These are phyloP conservation scores for Hyposmocoma kahamanoa DNA, from an alignment of 1,140 invertebrate species.

Conservation along the genomic window DNA sequence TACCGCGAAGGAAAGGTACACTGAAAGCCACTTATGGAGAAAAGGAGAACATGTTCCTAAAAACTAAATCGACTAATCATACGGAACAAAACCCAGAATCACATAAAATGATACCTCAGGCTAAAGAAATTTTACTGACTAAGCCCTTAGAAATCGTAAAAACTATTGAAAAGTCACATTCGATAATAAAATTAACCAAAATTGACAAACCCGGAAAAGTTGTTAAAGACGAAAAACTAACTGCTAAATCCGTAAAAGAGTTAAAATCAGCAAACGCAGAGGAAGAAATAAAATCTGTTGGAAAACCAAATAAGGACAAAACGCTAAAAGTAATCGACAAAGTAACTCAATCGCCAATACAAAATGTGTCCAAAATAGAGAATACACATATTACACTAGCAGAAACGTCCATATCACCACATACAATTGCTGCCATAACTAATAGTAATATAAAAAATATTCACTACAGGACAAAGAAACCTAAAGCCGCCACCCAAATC, in stretches of 20 bases:
- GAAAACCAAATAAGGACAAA: not conserved
- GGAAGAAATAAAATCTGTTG: not conserved
- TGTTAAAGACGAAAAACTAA: not conserved
- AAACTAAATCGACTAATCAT: conserved; percentile 26
- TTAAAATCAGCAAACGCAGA: not conserved
- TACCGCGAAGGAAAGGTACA: conserved; percentile 65
- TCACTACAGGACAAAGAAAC: conserved; percentile 55
- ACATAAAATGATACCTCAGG: too few relatives aligned
- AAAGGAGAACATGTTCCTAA: conserved; percentile 58
- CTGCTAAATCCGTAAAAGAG: not conserved
- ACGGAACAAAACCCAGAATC: too few relatives aligned
- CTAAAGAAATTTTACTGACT: too few relatives aligned
- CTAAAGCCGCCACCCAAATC: conserved; percentile 48
- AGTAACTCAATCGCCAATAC: not conserved
- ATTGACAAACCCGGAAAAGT: not conserved
- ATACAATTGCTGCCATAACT: conserved; percentile 52
- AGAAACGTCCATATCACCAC: conserved; percentile 29
- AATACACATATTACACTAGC: conserved; percentile 4
- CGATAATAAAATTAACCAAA: not conserved
- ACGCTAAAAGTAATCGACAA: not conserved
- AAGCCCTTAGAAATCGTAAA: too few relatives aligned
- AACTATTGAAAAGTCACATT: not conserved
- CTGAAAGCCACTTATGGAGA: conserved; percentile 70
- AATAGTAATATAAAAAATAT: conserved; percentile 56
- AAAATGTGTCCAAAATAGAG: not conserved